Evolutionary conservation across 2,888 invertebrate genomes (phyloP), one percentile per base, ranked within the genome.

Genomic region (Meteorus colon): DNA sequence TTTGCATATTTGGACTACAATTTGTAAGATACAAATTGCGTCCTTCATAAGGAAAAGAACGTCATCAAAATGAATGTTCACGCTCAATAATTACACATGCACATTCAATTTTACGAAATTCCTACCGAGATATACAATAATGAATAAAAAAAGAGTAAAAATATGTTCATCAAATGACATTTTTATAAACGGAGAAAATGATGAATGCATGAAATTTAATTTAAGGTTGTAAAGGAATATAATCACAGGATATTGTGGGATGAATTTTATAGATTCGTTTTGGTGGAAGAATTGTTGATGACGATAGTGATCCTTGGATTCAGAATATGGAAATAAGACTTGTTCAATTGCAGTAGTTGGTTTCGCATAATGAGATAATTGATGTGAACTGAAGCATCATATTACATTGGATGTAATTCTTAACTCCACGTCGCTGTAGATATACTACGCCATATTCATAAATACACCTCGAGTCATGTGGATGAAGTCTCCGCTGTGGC

Each of bases 301-400:
- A 4, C 19, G 19, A 55, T 55, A 19, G 8, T 8, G 24, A 6
- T 55, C 4, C n/a, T 55, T 19, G 8, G 8, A 6, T 55, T 29
- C 5, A 14, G 19, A 69, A 51, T 29, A 48, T 10, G 19, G 24
- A 48, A 51, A 55, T 29, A 31, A 34, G 55, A 63, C 31, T 66
- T 55, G n/a, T 19, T n/a, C 51, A 51, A 73, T 73, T 65, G 65
- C 65, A 68, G 48, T 74, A 74, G 51, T 74, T 74, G 48, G 74
- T 69, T 45, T 41, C 45, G 62, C 51, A 68, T 74, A 71, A 75
- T 75, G 48, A 71, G 70, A 24, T 51, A 71, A 70, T 65, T 75
- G 65, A 75, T 75, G 75, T 29, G 66, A 71, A 71, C 51, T 75
- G 65, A 59, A 75, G 75, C 69, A 74, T 74, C 31, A 45, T 45